phyloP scores from a whole-genome alignment of 2,797 vertebrate species.

The Odontamblyopus lacepedii region DNA sequence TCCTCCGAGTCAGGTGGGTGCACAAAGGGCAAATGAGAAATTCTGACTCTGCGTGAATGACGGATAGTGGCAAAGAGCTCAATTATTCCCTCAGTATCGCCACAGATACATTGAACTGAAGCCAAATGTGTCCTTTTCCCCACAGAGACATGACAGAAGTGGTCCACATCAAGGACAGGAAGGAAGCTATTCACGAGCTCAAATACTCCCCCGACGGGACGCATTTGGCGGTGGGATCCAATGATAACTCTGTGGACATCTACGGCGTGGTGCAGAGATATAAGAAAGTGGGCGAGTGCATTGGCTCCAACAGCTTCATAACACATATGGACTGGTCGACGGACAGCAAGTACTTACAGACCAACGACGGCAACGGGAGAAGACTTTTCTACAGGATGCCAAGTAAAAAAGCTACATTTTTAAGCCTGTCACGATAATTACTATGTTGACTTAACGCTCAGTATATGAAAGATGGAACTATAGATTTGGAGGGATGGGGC shows the following conservation, averaged over 20 bases:
- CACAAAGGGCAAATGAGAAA: constrained; percentile 15
- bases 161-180: constrained; percentile 98
- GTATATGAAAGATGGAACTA: too few relatives aligned
- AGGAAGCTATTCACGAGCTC: constrained; percentile 97
- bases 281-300: constrained; percentile 96
- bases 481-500: too few relatives aligned
- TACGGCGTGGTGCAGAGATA: constrained; percentile 96
- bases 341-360: constrained; percentile 94
- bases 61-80: constrained; percentile 11
- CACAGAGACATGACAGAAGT: constrained; percentile 99
- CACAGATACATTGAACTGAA: constrained; percentile 21
- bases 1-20: constrained; percentile 92
- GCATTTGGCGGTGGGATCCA: constrained; percentile 94
- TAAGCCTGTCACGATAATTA: too few relatives aligned
- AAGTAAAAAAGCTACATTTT: constrained; percentile 74
- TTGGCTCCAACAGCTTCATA: constrained; percentile 91
- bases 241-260: constrained; percentile 93
- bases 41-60: constrained; percentile 15
- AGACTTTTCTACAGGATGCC: constrained; percentile 97
- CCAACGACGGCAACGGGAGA: constrained; percentile 92
- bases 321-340: constrained; percentile 98
- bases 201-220: constrained; percentile 96
- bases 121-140: constrained; percentile 12
- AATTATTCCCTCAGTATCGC: constrained; percentile 14
- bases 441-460: too few relatives aligned